phyloP scores from a whole-genome alignment of 2,888 invertebrate species.

The Phania funesta region DNA sequence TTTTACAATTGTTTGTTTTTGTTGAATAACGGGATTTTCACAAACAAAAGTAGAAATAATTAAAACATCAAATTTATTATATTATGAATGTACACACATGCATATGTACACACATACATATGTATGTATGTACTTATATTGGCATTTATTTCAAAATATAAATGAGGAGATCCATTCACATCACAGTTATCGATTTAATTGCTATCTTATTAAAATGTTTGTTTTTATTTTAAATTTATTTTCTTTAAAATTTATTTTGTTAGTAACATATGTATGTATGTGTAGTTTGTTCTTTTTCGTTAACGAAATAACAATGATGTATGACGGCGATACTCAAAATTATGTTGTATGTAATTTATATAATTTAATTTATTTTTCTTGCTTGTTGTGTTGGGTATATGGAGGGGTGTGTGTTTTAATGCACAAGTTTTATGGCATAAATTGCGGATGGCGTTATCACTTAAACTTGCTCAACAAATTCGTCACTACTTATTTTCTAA shows the following conservation, averaged over 20 bases:
- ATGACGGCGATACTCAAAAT: background rate
- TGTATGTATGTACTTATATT: slow-evolving; percentile 50
- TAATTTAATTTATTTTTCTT: slow-evolving; percentile 4
- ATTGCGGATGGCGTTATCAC: slow-evolving; percentile 65
- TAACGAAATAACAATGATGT: slow-evolving; percentile 35
- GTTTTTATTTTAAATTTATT: background rate
- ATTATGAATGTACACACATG: no score
- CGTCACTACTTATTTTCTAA: slow-evolving; percentile 58
- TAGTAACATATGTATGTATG: slow-evolving; percentile 21
- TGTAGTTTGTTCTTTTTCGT: slow-evolving; percentile 18
- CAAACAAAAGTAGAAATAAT: no score
- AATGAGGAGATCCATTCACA: slow-evolving; percentile 68
- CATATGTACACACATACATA: slow-evolving; percentile 40
- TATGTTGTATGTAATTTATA: slow-evolving; percentile 8
- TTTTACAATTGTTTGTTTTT: no score
- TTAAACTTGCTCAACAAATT: slow-evolving; percentile 57
- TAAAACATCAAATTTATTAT: no score
- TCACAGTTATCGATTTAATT: slow-evolving; percentile 64
- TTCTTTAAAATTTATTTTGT: background rate
- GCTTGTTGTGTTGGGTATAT: slow-evolving; percentile 19
- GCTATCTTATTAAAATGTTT: slow-evolving; percentile 24
- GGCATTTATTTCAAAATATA: slow-evolving; percentile 66
- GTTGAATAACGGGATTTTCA: no score
- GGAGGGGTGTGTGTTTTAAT: slow-evolving; percentile 53
- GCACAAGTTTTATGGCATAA: slow-evolving; percentile 44